Base-by-base conservation (phyloP, 2,113 vertebrate species). In the Mesembrinibis cayennensis region DNA sequence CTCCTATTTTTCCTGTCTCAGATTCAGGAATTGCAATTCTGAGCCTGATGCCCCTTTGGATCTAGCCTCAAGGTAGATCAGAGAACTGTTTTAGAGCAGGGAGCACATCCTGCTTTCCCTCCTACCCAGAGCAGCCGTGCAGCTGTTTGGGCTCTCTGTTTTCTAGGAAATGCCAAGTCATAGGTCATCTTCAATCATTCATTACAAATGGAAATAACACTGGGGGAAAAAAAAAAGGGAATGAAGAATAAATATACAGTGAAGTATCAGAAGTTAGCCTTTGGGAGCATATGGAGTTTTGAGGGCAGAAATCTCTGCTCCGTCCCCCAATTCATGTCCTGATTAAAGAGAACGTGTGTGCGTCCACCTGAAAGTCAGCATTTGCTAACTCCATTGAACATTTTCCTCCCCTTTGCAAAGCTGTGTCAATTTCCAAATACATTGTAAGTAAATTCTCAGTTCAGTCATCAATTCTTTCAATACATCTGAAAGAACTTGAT, bases 401-500 rank as follows among this genome's bases (percentile, higher is more conserved):
- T 63, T 63, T 92, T 69, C 21, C 21, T 87, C 19, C 53, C 6
- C 7, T 74, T 89, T 82, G 58, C 53, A 89, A 93, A 76, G 18
- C 26, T 26, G 6, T 52, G 20, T 65, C 3, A 0, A 26, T 92
- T 90, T 95, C 79, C 2, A 2, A 89, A n/a, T 93, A 61, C 40
- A 72, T 32, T 82, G 25, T 72, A 94, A 95, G 25, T 58, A 70
- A 71, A 87, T 87, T 86, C 77, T 89, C 83, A 34, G 32, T 12
- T 89, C 72, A 95, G 69, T 67, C 69, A 78, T 96, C 95, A 87
- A 67, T 95, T 95, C 63, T 94, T 90, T 95, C 69, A 95, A 77
- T 25, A 61, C 16, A 22, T 87, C 44, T 82, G 59, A 94, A 87
- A 40, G 44, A 85, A 53, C 38, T 70, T 1, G 3, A 79, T 11